Evolutionary conservation across 1,140 invertebrate species (phyloP).

Genomic region (Phocides pigmalion): DNA sequence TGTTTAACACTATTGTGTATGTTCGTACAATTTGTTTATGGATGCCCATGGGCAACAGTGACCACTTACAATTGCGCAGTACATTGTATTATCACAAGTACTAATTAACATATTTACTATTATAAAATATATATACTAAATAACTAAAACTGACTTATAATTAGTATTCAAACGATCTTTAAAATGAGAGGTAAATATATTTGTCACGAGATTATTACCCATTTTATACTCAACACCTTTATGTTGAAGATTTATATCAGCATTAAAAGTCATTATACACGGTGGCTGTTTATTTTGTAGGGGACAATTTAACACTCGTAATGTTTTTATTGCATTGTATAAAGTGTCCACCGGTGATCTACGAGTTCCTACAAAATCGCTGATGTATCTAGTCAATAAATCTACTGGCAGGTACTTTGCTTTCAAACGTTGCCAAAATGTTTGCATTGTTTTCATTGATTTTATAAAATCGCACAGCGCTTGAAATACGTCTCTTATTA

Average conservation of each 20-base stretch:
- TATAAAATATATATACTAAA: not conserved
- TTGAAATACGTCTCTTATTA: too few species aligned
- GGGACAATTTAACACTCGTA: constrained; percentile 5
- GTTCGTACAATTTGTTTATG: too few species aligned
- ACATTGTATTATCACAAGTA: too few species aligned
- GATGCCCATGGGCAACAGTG: too few species aligned
- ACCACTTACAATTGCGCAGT: too few species aligned
- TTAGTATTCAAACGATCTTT: not conserved
- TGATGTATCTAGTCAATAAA: not conserved
- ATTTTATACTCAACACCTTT: constrained; percentile 1
- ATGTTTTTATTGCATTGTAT: constrained; percentile 12
- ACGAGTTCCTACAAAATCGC: not conserved
- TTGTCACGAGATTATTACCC: constrained; percentile 3
- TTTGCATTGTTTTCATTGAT: not conserved
- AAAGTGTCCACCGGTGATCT: constrained; percentile 1
- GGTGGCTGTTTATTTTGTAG: constrained; percentile 5
- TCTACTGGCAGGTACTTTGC: not conserved
- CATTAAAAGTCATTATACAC: constrained; percentile 6
- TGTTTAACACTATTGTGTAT: too few species aligned
- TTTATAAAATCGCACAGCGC: not conserved
- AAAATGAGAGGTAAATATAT: constrained; percentile 7
- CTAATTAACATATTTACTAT: too few species aligned
- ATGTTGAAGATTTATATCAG: constrained; percentile 1
- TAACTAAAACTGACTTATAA: not conserved
- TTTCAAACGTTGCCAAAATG: not conserved